Base-by-base conservation (phyloP, 2,888 invertebrate genomes). In the Limenitis camilla region DNA sequence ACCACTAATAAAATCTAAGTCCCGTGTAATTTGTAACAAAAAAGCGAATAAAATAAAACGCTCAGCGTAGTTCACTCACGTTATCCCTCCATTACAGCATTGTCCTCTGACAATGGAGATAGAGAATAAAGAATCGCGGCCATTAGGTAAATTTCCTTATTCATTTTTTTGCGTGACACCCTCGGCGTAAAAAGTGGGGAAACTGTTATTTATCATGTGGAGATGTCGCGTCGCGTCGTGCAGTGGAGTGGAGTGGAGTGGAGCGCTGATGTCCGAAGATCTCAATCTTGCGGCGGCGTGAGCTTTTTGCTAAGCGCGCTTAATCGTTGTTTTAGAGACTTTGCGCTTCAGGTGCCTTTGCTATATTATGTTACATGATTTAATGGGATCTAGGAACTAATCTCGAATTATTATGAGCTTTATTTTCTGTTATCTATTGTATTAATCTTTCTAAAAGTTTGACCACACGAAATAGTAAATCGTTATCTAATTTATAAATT, bases 121-220 rank as follows among this genome's bases (percentile, higher is more conserved):
- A 65, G 77, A 76, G 76, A 74, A 82, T 86, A 87, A 87, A 85
- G 84, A 85, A 87, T 87, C 77, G 86, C 69, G 66, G 74, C 85
- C 85, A 87, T 87, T 87, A 87, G 86, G 86, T 84, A 87, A 87
- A 87, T 87, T 87, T 87, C 82, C 86, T 85, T 81, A 84, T 85
- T 81, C 85, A 84, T 85, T 87, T 86, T 81, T 86, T 86, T 81
- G 78, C 79, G 81, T 76, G 81, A 83, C 84, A 78, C 86, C 81
- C 84, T 78, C 77, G 73, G 71, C 61, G 76, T 78, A 78, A 79
- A 80, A 79, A 78, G 72, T 68, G 72, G 74, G 76, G 72, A 74
- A 73, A 72, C 64, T 70, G 67, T 71, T 79, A 86, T 87, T 81
- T 81, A 79, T 86, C 87, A 83, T 73, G 81, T 70, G 73, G 71